Percentiles rank a stretch among this genome's conserved stretches.
Conservation (phyloP, 2,113 vertebrate species). For the Ivindomyrus marchei region DNA sequence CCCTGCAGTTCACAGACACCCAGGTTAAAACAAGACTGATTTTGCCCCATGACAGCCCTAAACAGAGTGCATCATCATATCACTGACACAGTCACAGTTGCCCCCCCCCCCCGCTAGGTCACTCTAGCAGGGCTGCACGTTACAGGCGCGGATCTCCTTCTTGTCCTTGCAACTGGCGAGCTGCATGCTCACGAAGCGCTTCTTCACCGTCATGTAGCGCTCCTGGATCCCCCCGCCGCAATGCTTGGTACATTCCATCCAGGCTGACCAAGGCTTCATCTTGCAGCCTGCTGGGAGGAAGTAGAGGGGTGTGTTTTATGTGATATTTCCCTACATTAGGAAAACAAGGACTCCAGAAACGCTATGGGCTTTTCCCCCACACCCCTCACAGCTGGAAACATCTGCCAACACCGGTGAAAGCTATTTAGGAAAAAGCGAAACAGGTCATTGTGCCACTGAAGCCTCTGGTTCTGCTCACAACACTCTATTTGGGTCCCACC, state of each 20-base stretch:
- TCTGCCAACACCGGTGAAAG: neutral
- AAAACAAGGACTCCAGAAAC: neutral
- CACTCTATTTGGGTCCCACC: neutral
- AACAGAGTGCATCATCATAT: constrained; percentile 53
- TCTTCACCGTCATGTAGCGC: constrained; percentile 91
- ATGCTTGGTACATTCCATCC: constrained; percentile 87
- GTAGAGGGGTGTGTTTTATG: neutral
- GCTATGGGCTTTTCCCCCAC: neutral
- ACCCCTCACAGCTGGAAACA: neutral
- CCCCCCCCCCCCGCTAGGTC: neutral
- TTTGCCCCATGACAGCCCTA: constrained; percentile 58
- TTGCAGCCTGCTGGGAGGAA: constrained; percentile 70
- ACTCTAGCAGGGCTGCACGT: constrained; percentile 88
- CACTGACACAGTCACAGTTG: constrained; percentile 42
- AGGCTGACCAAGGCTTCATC: constrained; percentile 91
- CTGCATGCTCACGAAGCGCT: constrained; percentile 83
- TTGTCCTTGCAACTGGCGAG: constrained; percentile 95
- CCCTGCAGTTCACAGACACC: constrained; percentile 10
- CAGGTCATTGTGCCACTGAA: neutral
- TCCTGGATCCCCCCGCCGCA: constrained; percentile 96
- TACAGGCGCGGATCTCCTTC: constrained; percentile 94
- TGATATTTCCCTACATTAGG: neutral
- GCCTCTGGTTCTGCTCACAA: neutral
- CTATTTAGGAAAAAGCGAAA: neutral
- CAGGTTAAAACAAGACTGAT: constrained; percentile 61